Evolutionary conservation across 2,797 vertebrate species (phyloP), one percentile per base, ranked within the genome.

Genomic region (Sylvilagus floridanus): DNA sequence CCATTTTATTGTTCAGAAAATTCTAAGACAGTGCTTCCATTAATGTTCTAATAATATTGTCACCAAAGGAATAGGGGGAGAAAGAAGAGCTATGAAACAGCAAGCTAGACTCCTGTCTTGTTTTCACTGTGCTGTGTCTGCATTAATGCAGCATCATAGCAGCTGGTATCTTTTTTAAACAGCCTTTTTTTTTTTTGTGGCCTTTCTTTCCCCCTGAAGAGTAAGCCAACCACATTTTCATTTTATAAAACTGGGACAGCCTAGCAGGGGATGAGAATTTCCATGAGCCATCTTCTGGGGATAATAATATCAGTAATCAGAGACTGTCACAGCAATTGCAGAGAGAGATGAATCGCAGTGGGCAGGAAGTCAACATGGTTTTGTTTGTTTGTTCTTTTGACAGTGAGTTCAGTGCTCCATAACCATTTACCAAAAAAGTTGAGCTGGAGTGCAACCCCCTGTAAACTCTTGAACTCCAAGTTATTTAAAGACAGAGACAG

Each of bases 201-300:
- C 72, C 85, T 95, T 87, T 4, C 26, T 24, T 83, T 28, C 37
- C 35, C 88, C 68, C 57, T 0, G 0, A 92, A 65, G 90, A 96
- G 93, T 94, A 90, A 95, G 81, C 91, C 95, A 89, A 84, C 94
- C 96, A 97, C 96, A 97, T 97, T 97, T 97, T 94, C 96, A 93
- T 95, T 97, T 98, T 96, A 82, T 97, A 87, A 98, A 98, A 97
- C 94, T 97, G 97, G 98, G 97, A 83, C 97, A 98, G 85, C 97
- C 92, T 98, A 94, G 96, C 97, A 96, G 98, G 97, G 97, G 86
- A 96, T 3, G 37, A 84, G 75, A 90, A 66, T 97, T 95, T 97
- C 96, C 96, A 95, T 0, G 2, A 86, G 94, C 93, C 19, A 0
- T 97, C 97, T 97, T 98, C 87, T 90, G 90, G 87, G 93, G 96